A percentile compares a stretch with the other conserved stretches of the same genome.
Conservation (phyloP, 1,140 invertebrate species). For the Tetramorium parvispinum region DNA sequence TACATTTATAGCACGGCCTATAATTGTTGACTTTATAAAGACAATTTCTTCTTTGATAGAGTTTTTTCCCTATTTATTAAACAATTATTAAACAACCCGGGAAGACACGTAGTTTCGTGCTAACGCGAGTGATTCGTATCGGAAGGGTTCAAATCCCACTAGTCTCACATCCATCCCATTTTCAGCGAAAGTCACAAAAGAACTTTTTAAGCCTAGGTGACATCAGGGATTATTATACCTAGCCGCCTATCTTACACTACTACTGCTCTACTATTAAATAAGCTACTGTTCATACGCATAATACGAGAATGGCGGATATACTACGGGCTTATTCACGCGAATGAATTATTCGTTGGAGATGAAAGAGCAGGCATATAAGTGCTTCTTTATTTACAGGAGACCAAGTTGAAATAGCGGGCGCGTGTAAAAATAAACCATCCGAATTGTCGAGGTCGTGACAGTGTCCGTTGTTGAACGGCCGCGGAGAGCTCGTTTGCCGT, state of each 20-base stretch:
- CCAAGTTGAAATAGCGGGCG: conserved; percentile 45
- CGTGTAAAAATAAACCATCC: conserved; percentile 65
- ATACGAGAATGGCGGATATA: not conserved
- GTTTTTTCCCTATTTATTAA: not conserved
- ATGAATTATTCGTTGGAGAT: conserved; percentile 20
- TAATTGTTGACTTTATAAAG: not conserved
- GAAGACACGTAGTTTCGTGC: too few relatives aligned
- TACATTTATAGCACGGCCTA: not conserved
- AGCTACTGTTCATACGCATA: not conserved
- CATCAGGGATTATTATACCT: too few relatives aligned
- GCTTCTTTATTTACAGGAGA: conserved; percentile 42
- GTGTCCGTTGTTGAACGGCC: conserved; percentile 46
- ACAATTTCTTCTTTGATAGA: not conserved
- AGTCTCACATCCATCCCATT: too few relatives aligned
- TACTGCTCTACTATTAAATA: too few relatives aligned
- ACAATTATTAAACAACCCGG: not conserved
- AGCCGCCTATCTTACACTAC: too few relatives aligned
- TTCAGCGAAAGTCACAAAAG: too few relatives aligned
- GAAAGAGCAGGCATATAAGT: conserved; percentile 3
- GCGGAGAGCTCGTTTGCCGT: not conserved
- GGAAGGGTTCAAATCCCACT: too few relatives aligned
- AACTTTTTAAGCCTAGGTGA: too few relatives aligned
- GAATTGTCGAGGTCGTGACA: conserved; percentile 57
- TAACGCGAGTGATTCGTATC: too few relatives aligned
- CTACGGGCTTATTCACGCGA: not conserved